Percentiles rank a stretch among this genome's conserved stretches.
Conservation (phyloP, 2,113 vertebrate species). For the Pleuronectes platessa region DNA sequence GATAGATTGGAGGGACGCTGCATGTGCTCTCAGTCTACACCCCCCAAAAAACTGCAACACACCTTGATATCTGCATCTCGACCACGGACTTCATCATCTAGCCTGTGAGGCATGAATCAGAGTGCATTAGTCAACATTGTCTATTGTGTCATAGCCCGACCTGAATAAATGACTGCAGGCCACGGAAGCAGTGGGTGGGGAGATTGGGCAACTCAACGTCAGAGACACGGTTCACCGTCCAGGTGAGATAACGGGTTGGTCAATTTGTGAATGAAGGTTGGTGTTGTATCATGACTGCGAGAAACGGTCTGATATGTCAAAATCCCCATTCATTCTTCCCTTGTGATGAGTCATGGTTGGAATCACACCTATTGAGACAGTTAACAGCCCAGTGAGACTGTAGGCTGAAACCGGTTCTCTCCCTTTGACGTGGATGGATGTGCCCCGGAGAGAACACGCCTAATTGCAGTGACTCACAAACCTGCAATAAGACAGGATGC, state of each 20-base stretch:
- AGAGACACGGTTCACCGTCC: neutral
- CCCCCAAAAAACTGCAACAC: neutral
- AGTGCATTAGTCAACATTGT: constrained; percentile 15
- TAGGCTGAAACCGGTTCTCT: constrained; percentile 77
- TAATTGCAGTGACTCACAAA: constrained; percentile 59
- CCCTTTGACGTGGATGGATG: constrained; percentile 53
- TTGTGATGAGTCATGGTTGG: constrained; percentile 57
- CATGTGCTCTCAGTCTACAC: constrained; percentile 37
- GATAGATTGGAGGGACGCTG: constrained; percentile 41
- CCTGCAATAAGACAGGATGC: constrained; percentile 5
- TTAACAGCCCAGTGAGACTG: constrained; percentile 56
- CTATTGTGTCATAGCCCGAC: constrained; percentile 28
- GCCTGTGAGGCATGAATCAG: constrained; percentile 11
- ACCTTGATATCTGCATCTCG: constrained; percentile 17
- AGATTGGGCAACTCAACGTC: constrained; percentile 31
- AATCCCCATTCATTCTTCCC: constrained; percentile 14
- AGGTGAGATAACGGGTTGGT: constrained; percentile 24
- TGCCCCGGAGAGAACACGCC: constrained; percentile 65
- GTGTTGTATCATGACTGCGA: neutral
- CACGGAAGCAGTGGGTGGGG: neutral
- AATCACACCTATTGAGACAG: constrained; percentile 19
- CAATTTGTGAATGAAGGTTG: constrained; percentile 18
- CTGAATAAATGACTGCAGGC: constrained; percentile 29
- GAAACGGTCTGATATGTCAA: constrained; percentile 17
- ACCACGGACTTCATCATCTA: neutral